phyloP scores from a whole-genome alignment of 2,797 vertebrate genomes.

The Acanthurus leucopareius region DNA sequence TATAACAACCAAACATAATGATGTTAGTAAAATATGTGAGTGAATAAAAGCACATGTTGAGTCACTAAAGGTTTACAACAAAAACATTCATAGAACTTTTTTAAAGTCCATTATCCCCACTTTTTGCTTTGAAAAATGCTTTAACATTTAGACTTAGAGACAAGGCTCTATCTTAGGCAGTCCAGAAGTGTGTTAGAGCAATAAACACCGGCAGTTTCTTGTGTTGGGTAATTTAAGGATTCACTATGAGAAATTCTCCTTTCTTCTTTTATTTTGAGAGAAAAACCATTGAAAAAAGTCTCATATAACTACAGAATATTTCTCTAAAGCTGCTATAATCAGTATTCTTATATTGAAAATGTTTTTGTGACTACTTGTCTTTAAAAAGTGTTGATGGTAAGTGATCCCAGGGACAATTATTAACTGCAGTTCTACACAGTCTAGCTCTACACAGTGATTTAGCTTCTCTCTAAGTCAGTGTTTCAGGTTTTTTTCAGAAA shows the following conservation, averaged over 20 bases:
- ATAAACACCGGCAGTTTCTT: too few species aligned
- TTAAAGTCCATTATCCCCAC: neutral
- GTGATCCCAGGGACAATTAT: neutral
- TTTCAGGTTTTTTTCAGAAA: constrained; percentile 11
- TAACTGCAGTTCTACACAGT: too few species aligned
- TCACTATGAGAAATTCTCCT: too few species aligned
- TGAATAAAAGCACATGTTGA: constrained; percentile 10
- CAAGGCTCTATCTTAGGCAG: neutral
- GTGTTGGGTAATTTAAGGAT: too few species aligned
- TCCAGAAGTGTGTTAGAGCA: neutral
- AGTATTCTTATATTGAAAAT: neutral
- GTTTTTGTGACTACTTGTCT: neutral
- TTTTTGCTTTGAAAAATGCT: neutral
- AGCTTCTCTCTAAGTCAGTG: neutral
- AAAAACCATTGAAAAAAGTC: neutral
- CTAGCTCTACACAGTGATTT: neutral
- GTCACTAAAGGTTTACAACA: neutral
- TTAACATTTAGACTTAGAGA: neutral
- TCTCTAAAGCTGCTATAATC: neutral
- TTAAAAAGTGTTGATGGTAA: neutral
- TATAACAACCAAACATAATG: too few species aligned
- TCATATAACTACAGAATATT: too few species aligned
- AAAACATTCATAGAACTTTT: neutral
- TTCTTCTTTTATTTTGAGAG: too few species aligned
- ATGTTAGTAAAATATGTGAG: neutral